Conservation (phyloP, 2,113 vertebrate genomes). For the Notothenia rossii region DNA sequence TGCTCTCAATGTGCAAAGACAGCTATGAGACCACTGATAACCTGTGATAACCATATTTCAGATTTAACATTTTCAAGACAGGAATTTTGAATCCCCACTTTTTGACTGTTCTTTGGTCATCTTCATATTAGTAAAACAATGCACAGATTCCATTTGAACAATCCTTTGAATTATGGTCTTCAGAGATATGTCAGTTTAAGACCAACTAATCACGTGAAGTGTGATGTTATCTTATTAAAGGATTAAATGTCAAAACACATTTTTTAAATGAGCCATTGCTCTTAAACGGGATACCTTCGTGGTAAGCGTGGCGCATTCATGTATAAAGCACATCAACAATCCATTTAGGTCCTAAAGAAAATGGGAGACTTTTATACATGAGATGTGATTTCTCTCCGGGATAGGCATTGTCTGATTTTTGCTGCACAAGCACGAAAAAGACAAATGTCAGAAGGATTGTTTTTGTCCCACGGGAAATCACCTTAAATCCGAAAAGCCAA, state of each 20-base stretch:
- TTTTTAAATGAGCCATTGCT: constrained; percentile 23
- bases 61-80: neutral
- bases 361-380: constrained; percentile 22
- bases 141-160: constrained; percentile 3
- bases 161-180: constrained; percentile 15
- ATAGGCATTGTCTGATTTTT: neutral
- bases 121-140: constrained; percentile 9
- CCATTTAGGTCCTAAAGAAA: constrained; percentile 10
- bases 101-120: neutral
- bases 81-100: neutral
- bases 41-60: neutral
- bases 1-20: too few species aligned
- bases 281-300: constrained; percentile 25
- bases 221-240: neutral
- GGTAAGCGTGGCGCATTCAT: constrained; percentile 60
- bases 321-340: constrained; percentile 59
- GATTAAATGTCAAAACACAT: constrained; percentile 7
- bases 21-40: too few species aligned
- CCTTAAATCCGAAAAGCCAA: constrained; percentile 13
- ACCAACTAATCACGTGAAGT: constrained; percentile 1
- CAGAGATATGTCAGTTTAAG: constrained; percentile 16
- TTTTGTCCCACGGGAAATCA: neutral
- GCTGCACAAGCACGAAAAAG: neutral
- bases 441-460: neutral
- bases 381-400: neutral